Evolutionary conservation across 1,140 invertebrate genomes (phyloP), one percentile per base, ranked within the genome.

Genomic region (Zaprionus ghesquierei): DNA sequence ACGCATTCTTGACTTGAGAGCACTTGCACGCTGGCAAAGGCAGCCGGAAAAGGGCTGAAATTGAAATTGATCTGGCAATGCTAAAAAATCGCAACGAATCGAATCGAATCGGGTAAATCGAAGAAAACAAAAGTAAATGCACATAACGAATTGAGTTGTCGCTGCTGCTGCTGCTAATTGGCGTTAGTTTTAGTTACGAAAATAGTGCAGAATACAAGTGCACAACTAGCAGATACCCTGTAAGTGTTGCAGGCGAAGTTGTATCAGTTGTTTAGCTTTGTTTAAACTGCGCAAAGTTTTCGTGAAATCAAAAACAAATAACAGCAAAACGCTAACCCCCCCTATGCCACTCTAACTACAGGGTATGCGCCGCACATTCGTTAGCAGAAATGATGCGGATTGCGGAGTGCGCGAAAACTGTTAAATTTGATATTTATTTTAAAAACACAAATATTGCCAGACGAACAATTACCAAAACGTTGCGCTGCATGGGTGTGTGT

Each of bases 341-440:
- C 3, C 12, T 33, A 4, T 41, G 2, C 8, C n/a, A 2, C n/a
- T 0, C 18, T 2, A 46, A 46, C 8, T 22, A 22, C 18, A 20
- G 18, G 41, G 41, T 46, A 46, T 22, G 4, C 20, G 41, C 3
- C 15, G 18, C 41, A 41, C 35, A 46, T 46, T 46, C 18, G 41
- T 46, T 46, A 46, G 18, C 22, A 46, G 10, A 20, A 46, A 46
- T 46, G 18, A 22, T 35, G 12, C 15, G 31, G 31, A 22, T 54
- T 41, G n/a, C n/a, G n/a, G 18, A 22, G 49, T 25, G 50, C 27
- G 27, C 29, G 15, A 22, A 44, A 44, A 35, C 4, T 22, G 15
- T 53, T 53, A 55, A 65, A 65, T 58, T 25, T 23, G 33, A 71
- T 58, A 71, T 51, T 65, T 71, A 50, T 65, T 38, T 50, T 29